A percentile compares a stretch with the other conserved stretches of the same genome.
These are phyloP conservation scores for Anguilla rostrata DNA, from an alignment of 2,113 vertebrate species.

Conservation along the genomic window DNA sequence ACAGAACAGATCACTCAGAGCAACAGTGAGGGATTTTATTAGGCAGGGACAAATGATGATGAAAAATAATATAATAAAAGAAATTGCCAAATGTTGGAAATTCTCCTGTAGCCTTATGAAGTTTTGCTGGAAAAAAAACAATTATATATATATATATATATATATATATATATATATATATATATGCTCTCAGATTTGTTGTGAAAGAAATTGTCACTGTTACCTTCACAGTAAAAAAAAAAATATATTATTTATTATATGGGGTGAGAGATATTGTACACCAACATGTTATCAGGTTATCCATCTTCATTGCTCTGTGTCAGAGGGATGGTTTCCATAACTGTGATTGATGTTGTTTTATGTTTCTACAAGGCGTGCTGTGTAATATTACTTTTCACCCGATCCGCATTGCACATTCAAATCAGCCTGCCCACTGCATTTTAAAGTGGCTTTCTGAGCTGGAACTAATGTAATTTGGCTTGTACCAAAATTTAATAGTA, in stretches of 20 bases:
- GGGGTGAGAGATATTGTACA: neutral
- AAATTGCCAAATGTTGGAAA: too few relatives aligned
- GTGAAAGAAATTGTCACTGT: conserved; percentile 3
- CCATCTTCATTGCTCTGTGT: conserved; percentile 11
- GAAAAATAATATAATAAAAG: too few relatives aligned
- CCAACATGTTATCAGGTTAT: neutral
- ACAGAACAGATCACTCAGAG: too few relatives aligned
- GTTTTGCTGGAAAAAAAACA: too few relatives aligned
- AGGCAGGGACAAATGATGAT: too few relatives aligned
- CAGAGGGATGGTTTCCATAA: conserved; percentile 12
- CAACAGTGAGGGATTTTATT: too few relatives aligned
- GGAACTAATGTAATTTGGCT: neutral
- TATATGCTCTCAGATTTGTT: neutral
- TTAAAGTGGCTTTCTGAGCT: neutral
- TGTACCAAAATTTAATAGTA: neutral
- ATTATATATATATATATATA: too few relatives aligned
- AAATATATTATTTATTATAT: neutral
- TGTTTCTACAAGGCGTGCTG: conserved; percentile 1
- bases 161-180: too few relatives aligned
- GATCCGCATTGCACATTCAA: neutral
- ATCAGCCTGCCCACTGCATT: neutral
- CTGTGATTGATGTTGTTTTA: conserved; percentile 16
- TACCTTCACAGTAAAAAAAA: neutral
- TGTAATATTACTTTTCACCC: neutral
- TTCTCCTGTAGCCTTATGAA: too few relatives aligned